Evolutionary conservation across 1,140 invertebrate species (phyloP), one percentile per base, ranked within the genome.

Genomic region (Calycopis cecrops): DNA sequence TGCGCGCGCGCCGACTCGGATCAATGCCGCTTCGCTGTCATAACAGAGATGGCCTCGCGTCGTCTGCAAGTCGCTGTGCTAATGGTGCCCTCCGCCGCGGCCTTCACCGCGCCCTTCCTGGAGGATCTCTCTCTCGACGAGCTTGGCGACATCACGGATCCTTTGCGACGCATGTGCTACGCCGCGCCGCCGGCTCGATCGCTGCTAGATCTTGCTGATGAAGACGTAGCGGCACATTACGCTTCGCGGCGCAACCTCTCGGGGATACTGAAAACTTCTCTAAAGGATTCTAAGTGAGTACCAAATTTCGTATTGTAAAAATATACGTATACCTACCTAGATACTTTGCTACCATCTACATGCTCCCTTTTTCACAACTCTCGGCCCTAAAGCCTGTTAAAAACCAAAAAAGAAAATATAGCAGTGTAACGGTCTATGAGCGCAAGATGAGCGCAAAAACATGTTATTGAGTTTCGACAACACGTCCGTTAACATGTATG

Each of bases 191-290:
- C 59, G 28, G 63, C 66, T 8, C 61, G 62, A 48, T 72, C 71
- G 9, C 60, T 79, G 9, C 71, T 73, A 4, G 74, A 73, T 48
- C 60, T 74, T 0, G 60, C 60, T 3, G 62, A 75, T 9, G 37
- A 34, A 1, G 18, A 53, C 11, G 4, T 65, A 1, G 68, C 68
- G 10, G 17, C 14, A 7, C 52, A 69, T 51, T 35, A 61, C 14
- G 34, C 59, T 9, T 53, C 56, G 2, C 16, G 17, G n/a, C 16
- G 1, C 4, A 53, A 65, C 7, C 28, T 58, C 9, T 28, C 33
- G 21, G 21, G 2, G 21, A 6, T 28, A 28, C 21, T 3, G 2
- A 28, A 28, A 28, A 3, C 6, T 28, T 28, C 21, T 6, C 21
- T 6, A 28, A 28, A 28, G 21, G 21, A 28, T 6, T 28, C 40